phyloP scores from a whole-genome alignment of 1,140 invertebrate genomes.

The Brachionus rubens region DNA sequence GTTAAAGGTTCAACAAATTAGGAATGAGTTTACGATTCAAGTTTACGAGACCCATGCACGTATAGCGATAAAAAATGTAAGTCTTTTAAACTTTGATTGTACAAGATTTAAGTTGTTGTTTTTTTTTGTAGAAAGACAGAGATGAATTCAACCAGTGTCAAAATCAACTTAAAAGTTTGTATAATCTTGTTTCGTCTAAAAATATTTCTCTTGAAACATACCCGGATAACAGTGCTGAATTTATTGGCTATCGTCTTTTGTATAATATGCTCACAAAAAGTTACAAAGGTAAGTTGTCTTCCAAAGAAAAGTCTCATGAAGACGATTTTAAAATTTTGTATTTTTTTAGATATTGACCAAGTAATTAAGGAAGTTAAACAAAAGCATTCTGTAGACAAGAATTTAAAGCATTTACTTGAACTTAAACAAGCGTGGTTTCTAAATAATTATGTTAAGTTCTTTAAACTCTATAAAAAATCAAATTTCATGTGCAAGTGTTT shows the following conservation, averaged over 20 bases:
- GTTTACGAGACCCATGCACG: constrained; percentile 94
- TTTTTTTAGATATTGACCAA: constrained; percentile 43
- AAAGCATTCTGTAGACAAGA: constrained; percentile 6
- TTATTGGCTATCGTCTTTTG: constrained; percentile 44
- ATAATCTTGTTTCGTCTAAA: constrained; percentile 40
- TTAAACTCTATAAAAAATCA: constrained; percentile 46
- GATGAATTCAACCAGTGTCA: constrained; percentile 46
- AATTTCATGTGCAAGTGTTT: constrained; percentile 37
- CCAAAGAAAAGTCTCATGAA: background rate
- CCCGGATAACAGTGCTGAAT: constrained; percentile 34
- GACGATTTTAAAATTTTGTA: background rate
- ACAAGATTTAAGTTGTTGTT: background rate
- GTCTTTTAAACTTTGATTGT: background rate
- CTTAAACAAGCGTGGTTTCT: constrained; percentile 40
- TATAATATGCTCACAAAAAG: constrained; percentile 46
- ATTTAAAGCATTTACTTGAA: constrained; percentile 42
- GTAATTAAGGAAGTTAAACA: constrained; percentile 42
- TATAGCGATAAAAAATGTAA: constrained; percentile 46
- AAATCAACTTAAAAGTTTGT: constrained; percentile 46
- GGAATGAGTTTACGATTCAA: constrained; percentile 86
- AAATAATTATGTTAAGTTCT: constrained; percentile 46
- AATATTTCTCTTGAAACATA: constrained; percentile 28
- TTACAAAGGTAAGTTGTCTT: constrained; percentile 4
- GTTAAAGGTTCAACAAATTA: constrained; percentile 82
- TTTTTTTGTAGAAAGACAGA: constrained; percentile 24